A percentile compares a stretch with the other conserved stretches of the same genome.
These are phyloP conservation scores for Phrynosoma blainvillii DNA, from an alignment of 2,113 vertebrate species.

Conservation along the genomic window DNA sequence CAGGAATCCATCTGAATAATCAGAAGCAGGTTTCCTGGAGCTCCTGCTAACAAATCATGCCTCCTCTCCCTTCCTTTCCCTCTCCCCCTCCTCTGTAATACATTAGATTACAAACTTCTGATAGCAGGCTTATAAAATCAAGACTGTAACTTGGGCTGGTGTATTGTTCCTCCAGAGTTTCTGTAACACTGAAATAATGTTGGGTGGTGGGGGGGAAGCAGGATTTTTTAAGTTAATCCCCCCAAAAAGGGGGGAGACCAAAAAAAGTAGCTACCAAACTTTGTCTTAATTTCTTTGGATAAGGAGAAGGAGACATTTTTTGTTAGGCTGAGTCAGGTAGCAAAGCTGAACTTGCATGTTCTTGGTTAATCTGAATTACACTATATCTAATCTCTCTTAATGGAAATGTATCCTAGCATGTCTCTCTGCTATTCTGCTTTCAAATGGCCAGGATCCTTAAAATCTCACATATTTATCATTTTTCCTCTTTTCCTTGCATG, in stretches of 20 bases:
- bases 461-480: background rate
- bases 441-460: background rate
- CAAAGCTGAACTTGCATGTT: constrained; percentile 41
- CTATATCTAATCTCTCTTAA: constrained; percentile 49
- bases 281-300: background rate
- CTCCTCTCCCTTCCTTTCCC: background rate
- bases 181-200: background rate
- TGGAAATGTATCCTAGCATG: constrained; percentile 48
- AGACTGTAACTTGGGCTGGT: background rate
- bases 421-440: constrained; percentile 54
- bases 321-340: constrained; percentile 31
- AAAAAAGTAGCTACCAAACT: background rate
- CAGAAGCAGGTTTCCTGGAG: constrained; percentile 23
- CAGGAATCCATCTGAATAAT: background rate
- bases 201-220: fast-evolving
- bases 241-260: background rate
- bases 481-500: background rate
- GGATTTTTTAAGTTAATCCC: background rate
- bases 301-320: constrained; percentile 40
- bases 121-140: constrained; percentile 9
- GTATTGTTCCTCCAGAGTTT: background rate
- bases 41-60: constrained; percentile 50
- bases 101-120: constrained; percentile 25
- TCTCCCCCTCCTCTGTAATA: background rate
- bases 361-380: constrained; percentile 62